A percentile compares a stretch with the other conserved stretches of the same genome.
These are phyloP conservation scores for Heliconius eleuchia DNA, from an alignment of 1,140 invertebrate genomes.

Conservation along the genomic window DNA sequence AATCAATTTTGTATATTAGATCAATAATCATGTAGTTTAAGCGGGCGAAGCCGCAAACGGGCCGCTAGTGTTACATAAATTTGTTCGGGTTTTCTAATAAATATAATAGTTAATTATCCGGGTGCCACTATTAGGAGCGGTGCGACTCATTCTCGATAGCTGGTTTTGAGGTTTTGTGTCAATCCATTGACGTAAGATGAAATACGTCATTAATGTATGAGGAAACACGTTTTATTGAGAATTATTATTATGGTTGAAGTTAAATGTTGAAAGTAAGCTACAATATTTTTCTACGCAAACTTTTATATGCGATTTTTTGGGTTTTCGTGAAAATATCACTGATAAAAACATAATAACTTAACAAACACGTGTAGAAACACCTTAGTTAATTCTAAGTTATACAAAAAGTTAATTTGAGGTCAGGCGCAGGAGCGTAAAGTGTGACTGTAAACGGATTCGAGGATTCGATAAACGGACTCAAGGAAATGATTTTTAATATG, in stretches of 20 bases:
- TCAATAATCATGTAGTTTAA: no score
- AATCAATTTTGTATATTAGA: no score
- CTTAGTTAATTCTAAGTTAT: not conserved
- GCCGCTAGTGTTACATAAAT: not conserved
- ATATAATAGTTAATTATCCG: not conserved
- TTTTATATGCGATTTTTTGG: not conserved
- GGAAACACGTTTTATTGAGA: not conserved
- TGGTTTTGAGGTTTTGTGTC: conserved; percentile 15
- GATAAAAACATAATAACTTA: no score
- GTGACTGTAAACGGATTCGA: no score
- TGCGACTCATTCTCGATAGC: not conserved
- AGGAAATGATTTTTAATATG: no score
- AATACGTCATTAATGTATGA: not conserved
- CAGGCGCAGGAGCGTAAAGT: no score
- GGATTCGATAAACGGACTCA: no score
- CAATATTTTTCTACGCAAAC: not conserved
- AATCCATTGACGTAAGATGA: conserved; percentile 6
- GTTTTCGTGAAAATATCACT: not conserved
- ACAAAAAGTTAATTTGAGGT: not conserved
- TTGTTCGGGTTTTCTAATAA: not conserved
- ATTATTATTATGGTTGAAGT: not conserved
- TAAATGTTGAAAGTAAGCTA: no score
- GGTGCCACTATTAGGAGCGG: not conserved
- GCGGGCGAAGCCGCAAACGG: no score
- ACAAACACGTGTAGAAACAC: no score